phyloP scores from a whole-genome alignment of 92 coral and sea anemone genomes.

The Actinostola sp. region DNA sequence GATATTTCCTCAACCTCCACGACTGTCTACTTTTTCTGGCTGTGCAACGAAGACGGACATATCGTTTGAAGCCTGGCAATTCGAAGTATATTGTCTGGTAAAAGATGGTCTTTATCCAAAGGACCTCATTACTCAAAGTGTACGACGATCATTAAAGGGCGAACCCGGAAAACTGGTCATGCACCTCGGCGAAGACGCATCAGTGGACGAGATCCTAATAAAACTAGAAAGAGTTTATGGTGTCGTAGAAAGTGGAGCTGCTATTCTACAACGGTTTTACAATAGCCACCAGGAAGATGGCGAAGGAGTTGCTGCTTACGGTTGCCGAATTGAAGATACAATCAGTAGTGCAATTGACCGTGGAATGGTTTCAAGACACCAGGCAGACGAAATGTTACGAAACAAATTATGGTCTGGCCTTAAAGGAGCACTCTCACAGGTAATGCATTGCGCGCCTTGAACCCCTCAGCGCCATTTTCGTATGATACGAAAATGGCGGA shows the following conservation, averaged over 20 bases:
- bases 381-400: slow-evolving; percentile 14
- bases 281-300: slow-evolving; percentile 15
- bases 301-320: slow-evolving; percentile 17
- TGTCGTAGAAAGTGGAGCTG: slow-evolving; percentile 14
- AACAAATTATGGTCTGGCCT: slow-evolving; percentile 14
- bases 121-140: slow-evolving; percentile 11
- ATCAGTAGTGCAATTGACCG: slow-evolving; percentile 29
- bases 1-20: slow-evolving; percentile 8
- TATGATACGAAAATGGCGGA: too few species aligned
- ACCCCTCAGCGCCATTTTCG: too few species aligned
- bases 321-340: too few species aligned
- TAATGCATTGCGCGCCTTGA: too few species aligned
- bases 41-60: not conserved
- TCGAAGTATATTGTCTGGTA: slow-evolving; percentile 22
- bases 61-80: slow-evolving; percentile 14
- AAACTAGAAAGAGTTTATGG: slow-evolving; percentile 24
- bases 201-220: slow-evolving; percentile 4
- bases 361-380: slow-evolving; percentile 7
- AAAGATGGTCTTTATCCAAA: slow-evolving; percentile 9
- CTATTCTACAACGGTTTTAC: slow-evolving; percentile 13
- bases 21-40: slow-evolving; percentile 17
- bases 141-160: slow-evolving; percentile 23
- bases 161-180: slow-evolving; percentile 17
- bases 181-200: slow-evolving; percentile 27
- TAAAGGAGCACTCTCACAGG: too few species aligned